phyloP scores from a whole-genome alignment of 2,113 vertebrate genomes.

The Gobiocypris rarus region DNA sequence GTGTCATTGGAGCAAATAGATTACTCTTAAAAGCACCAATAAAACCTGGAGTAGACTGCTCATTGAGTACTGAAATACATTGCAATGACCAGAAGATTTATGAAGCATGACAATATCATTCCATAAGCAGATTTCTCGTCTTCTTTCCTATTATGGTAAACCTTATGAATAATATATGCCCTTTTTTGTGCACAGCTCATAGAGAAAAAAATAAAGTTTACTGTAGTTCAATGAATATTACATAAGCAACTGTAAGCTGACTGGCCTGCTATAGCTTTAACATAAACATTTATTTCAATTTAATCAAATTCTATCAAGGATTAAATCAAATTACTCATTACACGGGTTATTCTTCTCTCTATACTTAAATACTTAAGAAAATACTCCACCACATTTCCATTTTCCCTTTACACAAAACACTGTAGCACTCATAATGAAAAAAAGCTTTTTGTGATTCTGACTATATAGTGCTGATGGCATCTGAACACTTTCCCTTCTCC shows the following conservation, averaged over 20 bases:
- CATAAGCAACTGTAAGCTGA: neutral
- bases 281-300: neutral
- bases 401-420: neutral
- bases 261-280: neutral
- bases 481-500: neutral
- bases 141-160: neutral
- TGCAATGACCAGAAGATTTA: neutral
- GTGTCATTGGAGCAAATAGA: neutral
- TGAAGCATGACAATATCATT: neutral
- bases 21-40: neutral
- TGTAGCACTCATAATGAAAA: neutral
- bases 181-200: neutral
- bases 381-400: neutral
- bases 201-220: neutral
- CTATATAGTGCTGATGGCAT: constrained; percentile 6
- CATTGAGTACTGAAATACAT: neutral
- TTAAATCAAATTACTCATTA: too few relatives aligned
- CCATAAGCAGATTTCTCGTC: neutral
- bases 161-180: too few relatives aligned
- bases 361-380: too few relatives aligned
- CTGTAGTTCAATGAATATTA: neutral
- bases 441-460: constrained; percentile 16
- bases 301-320: too few relatives aligned
- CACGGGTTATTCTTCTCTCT: too few relatives aligned
- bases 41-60: neutral